Percentiles rank a stretch among this genome's conserved stretches.
These are phyloP conservation scores for Chiloscyllium plagiosum DNA, from an alignment of 2,113 vertebrate genomes.

Conservation along the genomic window DNA sequence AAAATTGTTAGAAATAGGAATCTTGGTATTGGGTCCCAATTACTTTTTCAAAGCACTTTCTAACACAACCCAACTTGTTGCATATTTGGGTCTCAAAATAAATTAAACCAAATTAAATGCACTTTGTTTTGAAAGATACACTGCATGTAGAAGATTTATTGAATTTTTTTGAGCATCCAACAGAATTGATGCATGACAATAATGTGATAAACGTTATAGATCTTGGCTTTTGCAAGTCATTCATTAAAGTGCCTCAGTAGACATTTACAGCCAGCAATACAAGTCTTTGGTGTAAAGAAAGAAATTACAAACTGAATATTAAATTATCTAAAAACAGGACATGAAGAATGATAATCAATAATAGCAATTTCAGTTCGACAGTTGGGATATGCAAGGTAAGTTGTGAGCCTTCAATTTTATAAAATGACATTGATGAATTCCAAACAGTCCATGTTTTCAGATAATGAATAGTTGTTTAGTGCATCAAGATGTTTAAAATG, in stretches of 20 bases:
- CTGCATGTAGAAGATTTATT: not conserved
- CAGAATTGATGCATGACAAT: not conserved
- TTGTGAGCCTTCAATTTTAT: not conserved
- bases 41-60: no score
- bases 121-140: not conserved
- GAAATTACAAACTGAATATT: slow-evolving; percentile 5
- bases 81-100: not conserved
- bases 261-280: not conserved
- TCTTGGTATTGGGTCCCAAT: not conserved
- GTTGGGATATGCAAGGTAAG: not conserved
- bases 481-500: not conserved
- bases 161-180: not conserved
- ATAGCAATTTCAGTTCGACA: not conserved
- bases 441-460: not conserved
- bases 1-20: not conserved
- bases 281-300: not conserved
- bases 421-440: not conserved
- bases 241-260: not conserved
- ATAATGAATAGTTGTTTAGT: not conserved
- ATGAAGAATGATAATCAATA: not conserved
- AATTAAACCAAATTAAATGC: not conserved
- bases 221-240: not conserved
- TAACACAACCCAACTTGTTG: not conserved
- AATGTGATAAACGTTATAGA: not conserved
- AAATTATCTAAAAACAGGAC: not conserved